Conservation (phyloP, 2,113 vertebrate species). For the Hirundichthys speculiger region DNA sequence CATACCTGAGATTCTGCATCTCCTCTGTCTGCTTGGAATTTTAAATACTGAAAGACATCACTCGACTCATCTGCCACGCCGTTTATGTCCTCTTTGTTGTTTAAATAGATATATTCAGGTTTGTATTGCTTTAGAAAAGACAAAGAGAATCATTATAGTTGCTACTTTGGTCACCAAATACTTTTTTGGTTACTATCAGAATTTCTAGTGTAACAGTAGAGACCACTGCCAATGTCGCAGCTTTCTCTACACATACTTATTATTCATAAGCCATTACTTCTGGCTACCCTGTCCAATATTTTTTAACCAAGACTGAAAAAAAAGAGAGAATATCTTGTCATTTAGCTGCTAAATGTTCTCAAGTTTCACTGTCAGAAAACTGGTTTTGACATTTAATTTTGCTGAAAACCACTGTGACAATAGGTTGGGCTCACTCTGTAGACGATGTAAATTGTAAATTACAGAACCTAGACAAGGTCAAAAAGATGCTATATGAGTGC, state of each 20-base stretch:
- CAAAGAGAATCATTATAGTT: background rate
- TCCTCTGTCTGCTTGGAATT: slow-evolving; percentile 86
- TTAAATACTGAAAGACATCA: slow-evolving; percentile 88
- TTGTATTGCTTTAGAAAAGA: slow-evolving; percentile 79
- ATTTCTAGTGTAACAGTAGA: background rate
- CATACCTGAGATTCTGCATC: slow-evolving; percentile 87
- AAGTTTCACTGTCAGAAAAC: no score
- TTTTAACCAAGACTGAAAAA: no score
- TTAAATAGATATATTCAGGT: slow-evolving; percentile 85
- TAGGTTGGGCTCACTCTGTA: no score
- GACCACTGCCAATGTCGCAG: background rate
- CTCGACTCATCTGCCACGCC: slow-evolving; percentile 81
- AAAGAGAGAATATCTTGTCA: no score
- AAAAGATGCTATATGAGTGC: no score
- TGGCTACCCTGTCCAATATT: no score
- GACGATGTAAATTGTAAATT: no score
- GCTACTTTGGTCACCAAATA: background rate
- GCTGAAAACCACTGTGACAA: no score
- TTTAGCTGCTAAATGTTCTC: no score
- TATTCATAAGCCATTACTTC: background rate
- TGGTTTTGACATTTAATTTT: no score
- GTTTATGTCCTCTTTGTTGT: slow-evolving; percentile 82
- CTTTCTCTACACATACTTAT: background rate
- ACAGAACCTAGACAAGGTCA: no score
- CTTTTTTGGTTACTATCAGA: background rate